A percentile compares a stretch with the other conserved stretches of the same genome.
Conservation (phyloP, 2,888 invertebrate species). For the Dinocampus coccinellae region DNA sequence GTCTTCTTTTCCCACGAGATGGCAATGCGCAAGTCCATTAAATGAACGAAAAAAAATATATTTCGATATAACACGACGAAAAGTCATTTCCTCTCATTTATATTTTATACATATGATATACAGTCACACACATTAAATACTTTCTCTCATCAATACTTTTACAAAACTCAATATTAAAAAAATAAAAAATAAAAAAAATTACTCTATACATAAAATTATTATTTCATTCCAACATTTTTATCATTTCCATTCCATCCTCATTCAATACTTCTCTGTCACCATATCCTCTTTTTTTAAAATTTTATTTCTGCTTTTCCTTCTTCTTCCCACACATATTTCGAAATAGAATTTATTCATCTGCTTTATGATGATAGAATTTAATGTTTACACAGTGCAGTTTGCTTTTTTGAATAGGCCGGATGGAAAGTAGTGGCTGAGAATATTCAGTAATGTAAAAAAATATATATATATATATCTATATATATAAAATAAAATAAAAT, state of each 20-base stretch:
- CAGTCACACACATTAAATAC: not conserved
- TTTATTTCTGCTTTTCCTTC: not conserved
- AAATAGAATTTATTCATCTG: not conserved
- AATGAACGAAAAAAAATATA: constrained; percentile 39
- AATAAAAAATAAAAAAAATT: too few relatives aligned
- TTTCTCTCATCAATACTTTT: too few relatives aligned
- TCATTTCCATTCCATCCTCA: not conserved
- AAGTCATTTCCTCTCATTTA: constrained; percentile 46
- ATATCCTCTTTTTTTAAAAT: constrained; percentile 5
- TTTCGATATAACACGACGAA: constrained; percentile 43
- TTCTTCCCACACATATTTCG: not conserved
- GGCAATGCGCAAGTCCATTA: constrained; percentile 42
- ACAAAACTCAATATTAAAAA: too few relatives aligned
- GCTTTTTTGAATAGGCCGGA: not conserved
- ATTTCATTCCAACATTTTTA: too few relatives aligned
- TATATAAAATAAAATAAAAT: not conserved
- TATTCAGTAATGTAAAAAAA: too few relatives aligned
- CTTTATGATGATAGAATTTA: constrained; percentile 2
- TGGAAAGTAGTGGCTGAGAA: not conserved
- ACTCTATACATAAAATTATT: too few relatives aligned
- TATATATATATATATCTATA: too few relatives aligned
- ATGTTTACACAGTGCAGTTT: constrained; percentile 1
- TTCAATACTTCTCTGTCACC: not conserved
- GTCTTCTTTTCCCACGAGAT: too few relatives aligned
- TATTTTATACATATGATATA: constrained; percentile 5